Evolutionary conservation across 2,888 invertebrate genomes (phyloP).

Genomic region (Catocala fraxini): DNA sequence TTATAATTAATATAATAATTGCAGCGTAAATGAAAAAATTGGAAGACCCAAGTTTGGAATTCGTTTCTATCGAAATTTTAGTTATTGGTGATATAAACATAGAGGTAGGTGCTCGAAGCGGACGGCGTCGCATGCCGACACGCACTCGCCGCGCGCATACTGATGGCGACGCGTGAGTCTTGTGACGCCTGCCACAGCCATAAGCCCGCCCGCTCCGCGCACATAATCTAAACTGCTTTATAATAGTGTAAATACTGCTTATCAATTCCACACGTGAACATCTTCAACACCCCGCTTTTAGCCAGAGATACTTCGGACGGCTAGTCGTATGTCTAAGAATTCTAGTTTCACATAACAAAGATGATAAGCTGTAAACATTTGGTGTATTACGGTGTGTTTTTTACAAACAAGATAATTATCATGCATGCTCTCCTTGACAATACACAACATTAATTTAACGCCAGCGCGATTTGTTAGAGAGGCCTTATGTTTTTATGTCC

Average conservation of each 20-base stretch:
- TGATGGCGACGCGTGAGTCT: constrained; percentile 65
- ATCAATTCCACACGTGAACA: constrained; percentile 40
- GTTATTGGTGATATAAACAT: constrained; percentile 58
- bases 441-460: too few relatives aligned
- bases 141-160: constrained; percentile 77
- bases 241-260: constrained; percentile 42
- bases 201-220: constrained; percentile 30
- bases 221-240: constrained; percentile 46
- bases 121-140: constrained; percentile 82
- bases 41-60: constrained; percentile 11
- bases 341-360: too few relatives aligned
- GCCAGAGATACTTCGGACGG: neutral
- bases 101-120: constrained; percentile 64
- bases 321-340: too few relatives aligned
- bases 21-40: constrained; percentile 2
- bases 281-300: constrained; percentile 9
- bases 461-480: too few relatives aligned
- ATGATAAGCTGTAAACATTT: too few relatives aligned
- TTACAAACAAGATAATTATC: too few relatives aligned
- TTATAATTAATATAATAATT: constrained; percentile 3
- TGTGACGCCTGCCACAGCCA: constrained; percentile 49
- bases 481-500: too few relatives aligned
- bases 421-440: too few relatives aligned
- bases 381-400: too few relatives aligned
- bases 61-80: constrained; percentile 40